Percentiles rank a stretch among this genome's conserved stretches.
Evolutionary conservation across 2,113 vertebrate species (phyloP).

Genomic region (Todiramphus saurophagus): DNA sequence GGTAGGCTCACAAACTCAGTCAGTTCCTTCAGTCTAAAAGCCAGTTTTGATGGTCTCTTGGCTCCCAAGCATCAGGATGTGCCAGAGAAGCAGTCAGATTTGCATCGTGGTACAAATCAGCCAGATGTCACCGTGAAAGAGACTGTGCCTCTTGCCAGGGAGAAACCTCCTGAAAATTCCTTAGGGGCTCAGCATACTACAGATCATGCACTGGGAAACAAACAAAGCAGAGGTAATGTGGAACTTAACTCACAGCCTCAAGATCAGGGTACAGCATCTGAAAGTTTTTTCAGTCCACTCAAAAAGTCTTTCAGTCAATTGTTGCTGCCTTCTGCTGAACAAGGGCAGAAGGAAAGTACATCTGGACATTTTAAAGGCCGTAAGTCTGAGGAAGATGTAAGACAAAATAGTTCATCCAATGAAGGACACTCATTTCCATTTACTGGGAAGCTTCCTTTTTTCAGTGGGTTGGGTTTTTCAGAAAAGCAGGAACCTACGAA

Average conservation of each 20-base stretch:
- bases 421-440: conserved; percentile 69
- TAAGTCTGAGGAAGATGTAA: conserved; percentile 73
- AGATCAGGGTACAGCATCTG: conserved; percentile 21
- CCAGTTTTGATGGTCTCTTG: conserved; percentile 32
- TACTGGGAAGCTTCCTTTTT: conserved; percentile 75
- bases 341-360: conserved; percentile 50
- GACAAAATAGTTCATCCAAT: conserved; percentile 42
- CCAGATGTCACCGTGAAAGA: neutral
- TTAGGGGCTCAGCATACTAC: neutral
- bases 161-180: neutral
- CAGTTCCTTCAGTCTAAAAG: conserved; percentile 57
- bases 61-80: conserved; percentile 27
- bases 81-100: conserved; percentile 26
- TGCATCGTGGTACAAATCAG: neutral
- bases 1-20: conserved; percentile 48
- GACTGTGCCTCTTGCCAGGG: fast-evolving
- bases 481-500: conserved; percentile 62
- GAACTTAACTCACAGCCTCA: neutral
- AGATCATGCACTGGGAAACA: neutral
- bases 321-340: conserved; percentile 72
- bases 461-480: conserved; percentile 62
- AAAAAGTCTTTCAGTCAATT: conserved; percentile 88
- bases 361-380: conserved; percentile 54
- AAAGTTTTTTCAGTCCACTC: conserved; percentile 83
- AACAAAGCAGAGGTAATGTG: neutral